Conservation (phyloP, 2,113 vertebrate species). For the Vulpes vulpes region DNA sequence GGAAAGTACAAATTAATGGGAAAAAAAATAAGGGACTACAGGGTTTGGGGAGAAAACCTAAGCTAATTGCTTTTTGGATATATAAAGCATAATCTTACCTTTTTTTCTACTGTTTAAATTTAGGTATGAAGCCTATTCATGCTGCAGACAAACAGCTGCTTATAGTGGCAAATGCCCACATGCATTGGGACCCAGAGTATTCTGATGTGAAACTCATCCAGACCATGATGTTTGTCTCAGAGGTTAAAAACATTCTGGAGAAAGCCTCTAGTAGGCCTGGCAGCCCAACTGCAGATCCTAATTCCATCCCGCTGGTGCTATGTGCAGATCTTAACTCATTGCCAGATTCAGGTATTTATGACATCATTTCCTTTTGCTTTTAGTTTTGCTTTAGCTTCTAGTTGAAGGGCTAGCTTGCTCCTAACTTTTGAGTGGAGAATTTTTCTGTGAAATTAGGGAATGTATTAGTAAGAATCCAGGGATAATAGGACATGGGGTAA, state of each 20-base stretch:
- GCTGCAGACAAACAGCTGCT: constrained; percentile 94
- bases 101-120: constrained; percentile 58
- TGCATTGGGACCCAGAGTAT: constrained; percentile 99
- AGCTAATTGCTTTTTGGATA: constrained; percentile 21
- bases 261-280: constrained; percentile 92
- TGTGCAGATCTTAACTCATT: constrained; percentile 99
- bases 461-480: background rate
- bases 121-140: constrained; percentile 93
- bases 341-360: constrained; percentile 95
- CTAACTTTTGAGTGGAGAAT: constrained; percentile 7
- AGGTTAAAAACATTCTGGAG: constrained; percentile 97
- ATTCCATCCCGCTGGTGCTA: constrained; percentile 97
- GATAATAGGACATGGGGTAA: background rate
- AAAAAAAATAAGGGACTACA: constrained; percentile 17
- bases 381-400: constrained; percentile 8
- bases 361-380: constrained; percentile 19
- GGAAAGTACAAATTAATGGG: background rate
- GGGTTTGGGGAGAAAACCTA: constrained; percentile 24
- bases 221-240: constrained; percentile 99
- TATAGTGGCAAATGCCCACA: constrained; percentile 98
- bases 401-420: background rate
- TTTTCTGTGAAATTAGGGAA: constrained; percentile 48
- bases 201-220: constrained; percentile 99
- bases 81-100: constrained; percentile 46
- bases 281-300: constrained; percentile 91